These are phyloP conservation scores for Tapirus terrestris DNA, from an alignment of 2,113 vertebrate species.

Conservation along the genomic window DNA sequence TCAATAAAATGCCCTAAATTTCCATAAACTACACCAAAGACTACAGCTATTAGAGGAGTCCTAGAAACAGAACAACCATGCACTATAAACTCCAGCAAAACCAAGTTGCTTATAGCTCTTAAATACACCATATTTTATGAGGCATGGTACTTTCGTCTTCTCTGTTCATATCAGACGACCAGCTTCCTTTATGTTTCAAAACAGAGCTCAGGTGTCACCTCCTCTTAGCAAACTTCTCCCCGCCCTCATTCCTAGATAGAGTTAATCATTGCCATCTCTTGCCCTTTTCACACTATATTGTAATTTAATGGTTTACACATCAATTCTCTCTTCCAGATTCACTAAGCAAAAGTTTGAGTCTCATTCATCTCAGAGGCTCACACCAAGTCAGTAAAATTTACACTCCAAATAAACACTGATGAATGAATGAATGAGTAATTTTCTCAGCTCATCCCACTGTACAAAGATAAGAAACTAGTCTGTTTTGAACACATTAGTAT, in stretches of 20 bases:
- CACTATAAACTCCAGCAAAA: not conserved
- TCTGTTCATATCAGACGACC: not conserved
- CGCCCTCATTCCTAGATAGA: not conserved
- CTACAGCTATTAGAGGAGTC: not conserved
- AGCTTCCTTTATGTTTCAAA: constrained; percentile 22
- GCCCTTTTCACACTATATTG: not conserved
- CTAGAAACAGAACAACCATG: not conserved
- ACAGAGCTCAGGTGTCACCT: not conserved
- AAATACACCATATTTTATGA: not conserved
- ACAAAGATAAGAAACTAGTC: not conserved
- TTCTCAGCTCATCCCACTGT: not conserved
- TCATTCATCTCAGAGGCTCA: not conserved
- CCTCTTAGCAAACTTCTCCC: not conserved
- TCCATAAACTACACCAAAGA: not conserved
- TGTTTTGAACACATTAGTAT: not conserved
- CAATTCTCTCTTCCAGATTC: not conserved
- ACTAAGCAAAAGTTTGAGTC: not conserved
- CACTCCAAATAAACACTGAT: not conserved
- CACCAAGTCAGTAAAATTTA: not conserved
- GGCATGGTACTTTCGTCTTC: not conserved
- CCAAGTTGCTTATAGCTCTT: not conserved
- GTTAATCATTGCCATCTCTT: not conserved
- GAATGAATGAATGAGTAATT: not conserved
- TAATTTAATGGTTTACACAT: not conserved
- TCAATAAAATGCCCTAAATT: not conserved